Evolutionary conservation across 1,140 invertebrate species (phyloP).

Genomic region (Heliconius hewitsoni): DNA sequence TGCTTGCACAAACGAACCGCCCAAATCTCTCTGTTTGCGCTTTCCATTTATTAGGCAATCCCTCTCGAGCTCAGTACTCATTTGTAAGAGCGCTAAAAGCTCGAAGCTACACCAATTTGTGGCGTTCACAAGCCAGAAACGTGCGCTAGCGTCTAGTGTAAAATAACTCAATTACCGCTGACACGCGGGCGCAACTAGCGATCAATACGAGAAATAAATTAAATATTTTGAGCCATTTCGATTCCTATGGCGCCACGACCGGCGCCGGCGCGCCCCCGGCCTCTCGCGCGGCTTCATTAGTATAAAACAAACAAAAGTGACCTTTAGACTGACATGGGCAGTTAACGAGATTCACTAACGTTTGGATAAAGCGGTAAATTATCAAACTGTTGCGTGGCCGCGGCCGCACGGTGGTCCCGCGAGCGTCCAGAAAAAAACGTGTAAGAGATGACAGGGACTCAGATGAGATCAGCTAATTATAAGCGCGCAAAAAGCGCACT

Average conservation of each 20-base stretch:
- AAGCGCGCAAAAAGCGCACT: conserved; percentile 53
- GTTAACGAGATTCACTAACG: conserved; percentile 79
- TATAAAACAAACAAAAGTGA: conserved; percentile 81
- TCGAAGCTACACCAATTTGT: conserved; percentile 55
- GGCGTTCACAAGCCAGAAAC: conserved; percentile 38
- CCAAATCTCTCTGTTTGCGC: conserved; percentile 69
- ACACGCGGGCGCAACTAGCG: conserved; percentile 52
- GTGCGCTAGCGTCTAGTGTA: conserved; percentile 41
- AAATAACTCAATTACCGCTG: conserved; percentile 73
- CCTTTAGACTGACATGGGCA: conserved; percentile 68
- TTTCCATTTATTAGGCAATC: conserved; percentile 54
- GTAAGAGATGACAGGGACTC: conserved; percentile 72
- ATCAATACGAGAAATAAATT: conserved; percentile 75
- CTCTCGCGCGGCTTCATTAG: conserved; percentile 72
- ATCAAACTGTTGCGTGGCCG: conserved; percentile 69
- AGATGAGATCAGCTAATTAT: conserved; percentile 70
- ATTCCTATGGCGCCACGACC: conserved; percentile 67
- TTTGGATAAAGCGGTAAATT: conserved; percentile 79
- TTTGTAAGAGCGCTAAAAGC: conserved; percentile 68
- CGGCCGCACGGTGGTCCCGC: conserved; percentile 65
- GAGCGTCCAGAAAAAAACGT: conserved; percentile 65
- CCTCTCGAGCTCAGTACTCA: conserved; percentile 50
- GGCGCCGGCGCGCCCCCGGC: conserved; percentile 74
- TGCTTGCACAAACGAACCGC: conserved; percentile 72
- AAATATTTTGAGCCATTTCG: conserved; percentile 76